Percentiles rank a stretch among this genome's conserved stretches.
Evolutionary conservation across 1,140 invertebrate genomes (phyloP).

Genomic region (Ceratoteleas bidentatus): DNA sequence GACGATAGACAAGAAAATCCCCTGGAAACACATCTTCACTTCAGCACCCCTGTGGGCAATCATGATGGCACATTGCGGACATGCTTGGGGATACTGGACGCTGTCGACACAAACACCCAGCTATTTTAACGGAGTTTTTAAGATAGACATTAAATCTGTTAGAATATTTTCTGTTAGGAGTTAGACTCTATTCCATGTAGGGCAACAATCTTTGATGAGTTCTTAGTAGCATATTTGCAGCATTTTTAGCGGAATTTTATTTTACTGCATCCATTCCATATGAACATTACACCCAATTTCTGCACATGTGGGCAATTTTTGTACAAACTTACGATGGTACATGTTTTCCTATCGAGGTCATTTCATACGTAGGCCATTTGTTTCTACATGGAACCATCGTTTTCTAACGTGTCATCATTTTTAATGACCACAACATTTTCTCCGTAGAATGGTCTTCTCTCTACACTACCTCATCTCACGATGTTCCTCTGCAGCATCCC

Average conservation of each 20-base stretch:
- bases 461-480: slow-evolving; percentile 90
- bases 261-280: too few relatives aligned
- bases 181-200: too few relatives aligned
- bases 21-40: slow-evolving; percentile 89
- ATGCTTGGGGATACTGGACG: slow-evolving; percentile 97
- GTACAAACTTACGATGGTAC: too few relatives aligned
- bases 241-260: too few relatives aligned
- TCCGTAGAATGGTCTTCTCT: slow-evolving; percentile 87
- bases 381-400: too few relatives aligned
- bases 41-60: slow-evolving; percentile 92
- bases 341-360: too few relatives aligned
- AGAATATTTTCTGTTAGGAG: too few relatives aligned
- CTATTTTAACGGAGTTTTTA: slow-evolving; percentile 92
- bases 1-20: slow-evolving; percentile 81
- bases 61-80: slow-evolving; percentile 90
- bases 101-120: slow-evolving; percentile 94
- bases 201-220: too few relatives aligned
- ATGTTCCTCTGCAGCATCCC: slow-evolving; percentile 87
- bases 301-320: too few relatives aligned
- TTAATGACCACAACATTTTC: not conserved
- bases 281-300: too few relatives aligned
- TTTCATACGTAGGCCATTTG: not conserved
- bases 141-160: slow-evolving; percentile 88
- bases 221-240: too few relatives aligned
- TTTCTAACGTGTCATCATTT: too few relatives aligned